Evolutionary conservation across 2,888 invertebrate species (phyloP), one percentile per base, ranked within the genome.

Genomic region (Gibbula magus): DNA sequence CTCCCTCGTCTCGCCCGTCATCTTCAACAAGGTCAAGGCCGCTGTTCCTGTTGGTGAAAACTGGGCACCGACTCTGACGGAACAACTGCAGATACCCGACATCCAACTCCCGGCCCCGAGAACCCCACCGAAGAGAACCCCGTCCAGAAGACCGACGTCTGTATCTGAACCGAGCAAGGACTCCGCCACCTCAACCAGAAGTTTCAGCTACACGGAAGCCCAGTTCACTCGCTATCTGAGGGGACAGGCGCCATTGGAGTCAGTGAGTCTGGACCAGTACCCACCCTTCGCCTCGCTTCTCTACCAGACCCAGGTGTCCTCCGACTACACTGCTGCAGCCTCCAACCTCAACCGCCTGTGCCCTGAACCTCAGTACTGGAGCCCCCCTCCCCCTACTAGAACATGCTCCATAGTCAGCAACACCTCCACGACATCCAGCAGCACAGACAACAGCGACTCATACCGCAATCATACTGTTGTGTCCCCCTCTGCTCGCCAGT

Each of bases 21-120:
- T 84, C 29, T 86, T 89, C 81, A 61, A 25, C 3, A 61, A 29
- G 18, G 29, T 61, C 25, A 61, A 61, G 61, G 61, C 13, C 18
- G 29, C 61, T 2, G 29, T 29, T 61, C 29, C 10, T 2, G 29
- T 10, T 25, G 61, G 29, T 25, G 13, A 61, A 18, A 0, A 18
- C 13, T 61, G 61, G 61, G 61, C 61, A 3, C 3, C 61, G 0
- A 61, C 61, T 22, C 61, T 61, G 16, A 61, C 61, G 0, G 25
- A 61, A 18, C 61, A 61, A 16, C 61, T 61, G 4, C 3, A 29
- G 13, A 61, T 61, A 25, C 61, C 61, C 25, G 25, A 13, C 61
- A 61, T 61, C 29, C 4, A 22, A 13, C 61, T 29, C 7, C 61
- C 25, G 61, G 18, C 20, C 1, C 25, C 29, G 4, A 25, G 29